A percentile compares a stretch with the other conserved stretches of the same genome.
Evolutionary conservation across 2,888 invertebrate genomes (phyloP).

Genomic region (Conistra vaccinii): DNA sequence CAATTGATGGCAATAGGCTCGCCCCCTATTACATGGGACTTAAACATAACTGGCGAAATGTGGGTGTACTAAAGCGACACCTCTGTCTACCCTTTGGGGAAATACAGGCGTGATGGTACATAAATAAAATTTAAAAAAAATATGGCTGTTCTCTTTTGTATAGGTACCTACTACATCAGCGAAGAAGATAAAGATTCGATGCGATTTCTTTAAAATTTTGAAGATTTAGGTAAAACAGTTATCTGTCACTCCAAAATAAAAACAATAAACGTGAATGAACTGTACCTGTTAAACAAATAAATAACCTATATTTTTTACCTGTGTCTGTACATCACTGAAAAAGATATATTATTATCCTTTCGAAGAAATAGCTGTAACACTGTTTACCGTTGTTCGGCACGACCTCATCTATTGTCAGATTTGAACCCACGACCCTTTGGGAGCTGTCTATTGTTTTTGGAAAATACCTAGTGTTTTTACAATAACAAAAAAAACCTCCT

Average conservation of each 20-base stretch:
- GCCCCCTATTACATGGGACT: no score
- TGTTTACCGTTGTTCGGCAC: constrained; percentile 21
- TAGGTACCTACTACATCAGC: no score
- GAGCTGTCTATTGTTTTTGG: constrained; percentile 22
- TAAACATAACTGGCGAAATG: no score
- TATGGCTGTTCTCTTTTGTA: no score
- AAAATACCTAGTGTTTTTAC: constrained; percentile 5
- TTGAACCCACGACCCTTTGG: constrained; percentile 42
- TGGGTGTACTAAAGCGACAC: no score
- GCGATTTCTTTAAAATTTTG: no score
- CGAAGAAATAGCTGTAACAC: constrained; percentile 17
- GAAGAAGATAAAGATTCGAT: neutral
- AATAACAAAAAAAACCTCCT: neutral
- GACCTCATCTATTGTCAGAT: constrained; percentile 16
- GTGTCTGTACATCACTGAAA: neutral
- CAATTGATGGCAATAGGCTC: no score
- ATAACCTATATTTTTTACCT: constrained; percentile 1
- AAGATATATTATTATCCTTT: constrained; percentile 14
- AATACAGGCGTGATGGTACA: no score
- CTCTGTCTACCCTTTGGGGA: no score
- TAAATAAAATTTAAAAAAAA: no score
- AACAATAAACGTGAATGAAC: constrained; percentile 24
- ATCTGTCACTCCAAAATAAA: neutral
- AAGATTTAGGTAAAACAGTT: neutral
- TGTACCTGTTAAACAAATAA: neutral